phyloP scores from a whole-genome alignment of 2,888 invertebrate species.

The Apomyelois bistriatella region DNA sequence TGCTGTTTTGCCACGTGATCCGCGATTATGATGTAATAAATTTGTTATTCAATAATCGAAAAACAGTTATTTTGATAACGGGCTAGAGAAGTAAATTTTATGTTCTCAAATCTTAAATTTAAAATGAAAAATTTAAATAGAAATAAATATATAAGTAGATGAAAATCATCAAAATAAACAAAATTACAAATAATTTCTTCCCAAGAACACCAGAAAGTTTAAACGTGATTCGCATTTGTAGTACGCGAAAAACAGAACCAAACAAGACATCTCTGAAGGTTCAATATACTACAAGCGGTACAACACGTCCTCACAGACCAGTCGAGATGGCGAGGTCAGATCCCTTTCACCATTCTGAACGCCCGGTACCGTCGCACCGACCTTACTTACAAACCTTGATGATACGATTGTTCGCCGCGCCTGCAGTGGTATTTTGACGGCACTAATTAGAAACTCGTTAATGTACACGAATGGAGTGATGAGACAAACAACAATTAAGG shows the following conservation, averaged over 20 bases:
- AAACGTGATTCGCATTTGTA: not conserved
- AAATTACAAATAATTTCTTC: not conserved
- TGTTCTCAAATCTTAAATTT: not conserved
- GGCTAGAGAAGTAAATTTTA: not conserved
- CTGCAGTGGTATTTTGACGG: slow-evolving; percentile 23
- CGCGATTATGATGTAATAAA: not conserved
- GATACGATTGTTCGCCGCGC: slow-evolving; percentile 50
- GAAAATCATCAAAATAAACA: not conserved
- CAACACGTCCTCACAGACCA: slow-evolving; percentile 40
- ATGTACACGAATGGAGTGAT: not conserved
- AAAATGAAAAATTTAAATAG: not conserved
- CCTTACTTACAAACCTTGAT: slow-evolving; percentile 63
- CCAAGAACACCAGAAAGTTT: not conserved
- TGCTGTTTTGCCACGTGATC: slow-evolving; percentile 18
- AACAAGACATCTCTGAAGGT: slow-evolving; percentile 35
- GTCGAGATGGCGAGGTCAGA: slow-evolving; percentile 63
- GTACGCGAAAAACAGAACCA: slow-evolving; percentile 14
- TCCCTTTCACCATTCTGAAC: slow-evolving; percentile 71
- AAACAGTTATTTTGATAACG: not conserved
- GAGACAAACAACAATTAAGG: slow-evolving; percentile 1
- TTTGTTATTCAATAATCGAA: slow-evolving; percentile 3
- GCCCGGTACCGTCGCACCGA: slow-evolving; percentile 58
- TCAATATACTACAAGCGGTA: slow-evolving; percentile 48
- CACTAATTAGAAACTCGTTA: slow-evolving; percentile 12
- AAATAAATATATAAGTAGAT: not conserved